A percentile compares a stretch with the other conserved stretches of the same genome.
Evolutionary conservation across 1,140 invertebrate genomes (phyloP).

Genomic region (Pogonognathellus flavescens): DNA sequence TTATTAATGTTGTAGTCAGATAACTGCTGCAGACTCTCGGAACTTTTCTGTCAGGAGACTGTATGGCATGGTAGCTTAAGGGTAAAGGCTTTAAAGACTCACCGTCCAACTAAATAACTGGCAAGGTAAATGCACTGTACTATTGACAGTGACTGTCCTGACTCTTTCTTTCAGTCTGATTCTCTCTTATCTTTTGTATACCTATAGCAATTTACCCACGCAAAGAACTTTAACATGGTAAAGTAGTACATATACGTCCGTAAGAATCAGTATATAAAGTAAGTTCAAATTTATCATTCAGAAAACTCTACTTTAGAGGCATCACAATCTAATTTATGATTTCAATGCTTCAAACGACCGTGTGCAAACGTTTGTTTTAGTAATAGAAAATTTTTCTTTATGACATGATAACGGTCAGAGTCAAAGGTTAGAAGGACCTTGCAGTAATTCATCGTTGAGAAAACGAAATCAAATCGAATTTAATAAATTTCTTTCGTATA

Average conservation of each 20-base stretch:
- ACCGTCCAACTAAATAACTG: too few relatives aligned
- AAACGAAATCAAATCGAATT: constrained; percentile 19
- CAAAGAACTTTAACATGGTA: too few relatives aligned
- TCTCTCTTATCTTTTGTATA: too few relatives aligned
- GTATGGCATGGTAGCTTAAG: too few relatives aligned
- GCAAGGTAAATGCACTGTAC: too few relatives aligned
- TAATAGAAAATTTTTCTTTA: background rate
- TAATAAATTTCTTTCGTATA: constrained; percentile 3
- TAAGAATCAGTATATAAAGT: too few relatives aligned
- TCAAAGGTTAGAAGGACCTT: constrained; percentile 39
- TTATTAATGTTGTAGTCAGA: background rate
- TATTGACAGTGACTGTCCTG: too few relatives aligned
- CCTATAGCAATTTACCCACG: too few relatives aligned
- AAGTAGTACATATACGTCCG: too few relatives aligned
- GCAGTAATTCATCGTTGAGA: constrained; percentile 12
- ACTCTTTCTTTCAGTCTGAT: too few relatives aligned
- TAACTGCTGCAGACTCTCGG: background rate
- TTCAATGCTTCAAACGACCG: background rate
- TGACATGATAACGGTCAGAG: constrained; percentile 13
- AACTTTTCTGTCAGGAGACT: too few relatives aligned
- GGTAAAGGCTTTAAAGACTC: too few relatives aligned
- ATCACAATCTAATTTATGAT: background rate
- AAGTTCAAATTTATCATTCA: background rate
- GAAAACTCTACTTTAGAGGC: background rate
- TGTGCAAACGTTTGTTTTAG: constrained; percentile 4